phyloP scores from a whole-genome alignment of 2,113 vertebrate genomes.

The Hippopotamus amphibius region DNA sequence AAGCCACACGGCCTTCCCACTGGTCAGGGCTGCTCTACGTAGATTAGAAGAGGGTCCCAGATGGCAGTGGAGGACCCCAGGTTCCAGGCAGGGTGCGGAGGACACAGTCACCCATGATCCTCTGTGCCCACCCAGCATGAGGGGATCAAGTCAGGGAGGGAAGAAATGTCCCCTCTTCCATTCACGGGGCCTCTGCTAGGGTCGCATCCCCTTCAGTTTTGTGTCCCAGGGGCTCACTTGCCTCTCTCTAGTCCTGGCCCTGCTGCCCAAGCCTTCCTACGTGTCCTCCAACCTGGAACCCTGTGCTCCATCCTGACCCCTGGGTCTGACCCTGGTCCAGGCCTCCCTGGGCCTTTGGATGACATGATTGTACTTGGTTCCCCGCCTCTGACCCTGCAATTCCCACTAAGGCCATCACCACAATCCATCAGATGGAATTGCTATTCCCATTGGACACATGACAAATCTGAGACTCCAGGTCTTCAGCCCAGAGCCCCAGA shows the following conservation, averaged over 20 bases:
- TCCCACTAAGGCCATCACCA: neutral
- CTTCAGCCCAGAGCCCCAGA: neutral
- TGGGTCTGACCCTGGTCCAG: neutral
- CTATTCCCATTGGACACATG: accelerated
- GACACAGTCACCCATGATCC: neutral
- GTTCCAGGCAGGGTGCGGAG: too few relatives aligned
- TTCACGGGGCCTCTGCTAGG: accelerated
- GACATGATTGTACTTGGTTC: neutral
- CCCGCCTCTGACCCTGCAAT: neutral
- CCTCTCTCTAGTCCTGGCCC: neutral
- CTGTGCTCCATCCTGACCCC: neutral
- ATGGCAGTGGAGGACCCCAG: neutral
- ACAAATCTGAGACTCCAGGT: neutral
- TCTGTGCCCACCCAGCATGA: neutral
- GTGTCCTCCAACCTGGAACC: neutral
- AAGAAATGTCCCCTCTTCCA: neutral
- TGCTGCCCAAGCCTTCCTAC: neutral
- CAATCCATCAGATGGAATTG: neutral
- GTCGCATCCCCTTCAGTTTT: neutral
- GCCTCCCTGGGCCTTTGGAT: neutral
- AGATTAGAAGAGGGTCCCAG: too few relatives aligned
- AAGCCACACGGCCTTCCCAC: neutral
- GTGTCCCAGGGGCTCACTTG: accelerated
- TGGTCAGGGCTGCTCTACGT: accelerated
- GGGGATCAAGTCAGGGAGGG: neutral